These are phyloP conservation scores for Mugil cephalus DNA, from an alignment of 2,113 vertebrate species.

Conservation along the genomic window DNA sequence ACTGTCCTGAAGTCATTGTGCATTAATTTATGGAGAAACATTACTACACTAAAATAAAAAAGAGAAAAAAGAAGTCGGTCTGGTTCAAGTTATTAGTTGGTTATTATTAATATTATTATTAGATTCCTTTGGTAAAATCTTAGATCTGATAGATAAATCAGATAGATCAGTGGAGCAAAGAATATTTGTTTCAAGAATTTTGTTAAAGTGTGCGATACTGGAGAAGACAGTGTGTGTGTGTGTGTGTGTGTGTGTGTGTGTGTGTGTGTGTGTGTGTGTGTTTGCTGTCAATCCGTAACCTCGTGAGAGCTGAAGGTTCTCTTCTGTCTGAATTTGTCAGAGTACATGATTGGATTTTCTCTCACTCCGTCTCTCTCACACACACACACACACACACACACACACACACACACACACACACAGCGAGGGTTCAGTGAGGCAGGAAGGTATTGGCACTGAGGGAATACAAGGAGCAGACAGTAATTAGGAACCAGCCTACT, in stretches of 20 bases:
- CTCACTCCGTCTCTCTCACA: not conserved
- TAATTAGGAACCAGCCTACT: constrained; percentile 98
- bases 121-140: too few species aligned
- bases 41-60: too few species aligned
- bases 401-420: constrained; percentile 68
- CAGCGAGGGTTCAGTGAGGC: constrained; percentile 83
- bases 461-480: constrained; percentile 96
- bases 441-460: constrained; percentile 95
- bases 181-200: too few species aligned
- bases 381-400: constrained; percentile 24
- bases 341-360: constrained; percentile 83
- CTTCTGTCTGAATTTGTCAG: constrained; percentile 55
- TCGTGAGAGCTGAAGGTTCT: constrained; percentile 28
- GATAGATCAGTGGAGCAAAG: too few species aligned
- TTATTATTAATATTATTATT: too few species aligned
- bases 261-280: not conserved
- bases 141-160: too few species aligned
- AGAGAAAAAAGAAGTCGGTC: too few species aligned
- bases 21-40: too few species aligned
- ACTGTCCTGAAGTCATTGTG: too few species aligned
- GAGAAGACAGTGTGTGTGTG: too few species aligned
- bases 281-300: constrained; percentile 35
- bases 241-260: constrained; percentile 2
- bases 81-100: too few species aligned
- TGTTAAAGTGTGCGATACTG: too few species aligned